Conservation (phyloP, 2,888 invertebrate genomes). For the Mythimna albipuncta region DNA sequence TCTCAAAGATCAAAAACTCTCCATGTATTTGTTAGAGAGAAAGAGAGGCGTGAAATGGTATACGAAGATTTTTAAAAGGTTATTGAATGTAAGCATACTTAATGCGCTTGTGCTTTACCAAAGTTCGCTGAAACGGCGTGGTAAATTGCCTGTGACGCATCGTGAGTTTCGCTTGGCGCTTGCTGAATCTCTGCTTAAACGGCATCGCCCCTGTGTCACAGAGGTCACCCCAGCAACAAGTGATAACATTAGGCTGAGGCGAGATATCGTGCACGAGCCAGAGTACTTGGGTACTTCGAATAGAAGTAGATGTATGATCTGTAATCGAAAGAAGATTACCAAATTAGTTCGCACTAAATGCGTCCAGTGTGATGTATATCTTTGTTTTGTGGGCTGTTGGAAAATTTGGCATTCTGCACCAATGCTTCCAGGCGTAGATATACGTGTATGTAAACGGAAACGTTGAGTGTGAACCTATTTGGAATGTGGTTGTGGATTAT, state of each 20-base stretch:
- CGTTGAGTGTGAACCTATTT: not conserved
- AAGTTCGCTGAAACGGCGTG: conserved; percentile 20
- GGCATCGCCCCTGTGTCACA: conserved; percentile 5
- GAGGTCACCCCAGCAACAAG: not conserved
- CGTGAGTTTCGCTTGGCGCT: conserved; percentile 24
- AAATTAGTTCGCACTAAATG: not conserved
- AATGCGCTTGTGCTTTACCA: conserved; percentile 46
- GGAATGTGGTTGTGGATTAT: not conserved
- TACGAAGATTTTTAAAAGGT: conserved; percentile 52
- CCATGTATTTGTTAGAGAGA: conserved; percentile 58
- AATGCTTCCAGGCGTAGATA: not conserved
- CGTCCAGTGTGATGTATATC: not conserved
- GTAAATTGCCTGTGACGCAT: conserved; percentile 13
- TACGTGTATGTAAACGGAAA: not conserved
- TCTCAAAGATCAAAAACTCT: conserved; percentile 55
- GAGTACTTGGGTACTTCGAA: not conserved
- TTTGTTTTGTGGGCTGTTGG: not conserved
- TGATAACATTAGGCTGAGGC: conserved; percentile 29
- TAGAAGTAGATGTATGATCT: conserved; percentile 1
- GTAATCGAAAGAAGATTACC: not conserved
- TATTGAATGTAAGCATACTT: conserved; percentile 53
- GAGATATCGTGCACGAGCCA: conserved; percentile 42
- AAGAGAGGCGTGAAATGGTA: conserved; percentile 61
- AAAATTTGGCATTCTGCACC: not conserved
- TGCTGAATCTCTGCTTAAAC: conserved; percentile 25